phyloP scores from a whole-genome alignment of 2,888 invertebrate species.

The Lymantria dispar region DNA sequence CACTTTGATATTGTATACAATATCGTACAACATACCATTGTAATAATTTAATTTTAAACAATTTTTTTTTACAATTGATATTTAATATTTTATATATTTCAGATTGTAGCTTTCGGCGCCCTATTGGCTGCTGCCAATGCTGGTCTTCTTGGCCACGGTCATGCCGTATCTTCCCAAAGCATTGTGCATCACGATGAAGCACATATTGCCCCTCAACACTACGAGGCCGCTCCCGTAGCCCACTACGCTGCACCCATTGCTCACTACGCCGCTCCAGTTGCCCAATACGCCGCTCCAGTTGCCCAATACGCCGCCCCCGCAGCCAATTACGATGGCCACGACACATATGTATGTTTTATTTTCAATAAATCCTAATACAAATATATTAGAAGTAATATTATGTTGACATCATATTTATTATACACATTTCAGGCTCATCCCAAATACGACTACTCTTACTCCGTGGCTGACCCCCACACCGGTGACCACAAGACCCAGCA shows the following conservation, averaged over 20 bases:
- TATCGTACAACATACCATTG: too few species aligned
- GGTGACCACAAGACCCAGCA: conserved; percentile 82
- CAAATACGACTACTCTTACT: conserved; percentile 74
- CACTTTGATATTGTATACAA: too few species aligned
- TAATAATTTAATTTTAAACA: too few species aligned
- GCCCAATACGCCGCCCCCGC: conserved; percentile 37
- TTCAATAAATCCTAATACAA: too few species aligned
- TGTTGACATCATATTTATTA: background rate
- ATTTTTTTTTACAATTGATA: conserved; percentile 2
- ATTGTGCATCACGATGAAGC: conserved; percentile 31
- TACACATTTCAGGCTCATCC: conserved; percentile 51
- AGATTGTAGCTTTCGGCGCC: conserved; percentile 15
- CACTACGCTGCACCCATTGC: conserved; percentile 37
- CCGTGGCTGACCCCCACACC: conserved; percentile 79
- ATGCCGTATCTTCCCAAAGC: conserved; percentile 29
- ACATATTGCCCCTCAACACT: conserved; percentile 17
- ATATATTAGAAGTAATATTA: background rate
- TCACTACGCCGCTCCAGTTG: conserved; percentile 36
- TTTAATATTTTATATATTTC: background rate
- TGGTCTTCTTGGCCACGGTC: conserved; percentile 37
- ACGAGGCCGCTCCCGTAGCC: conserved; percentile 36
- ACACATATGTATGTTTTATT: conserved; percentile 37
- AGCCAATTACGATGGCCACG: conserved; percentile 42
- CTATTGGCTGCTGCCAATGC: conserved; percentile 51
- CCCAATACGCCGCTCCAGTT: conserved; percentile 39